Percentiles rank a stretch among this genome's conserved stretches.
Conservation (phyloP, 2,113 vertebrate genomes). For the Clinocottus analis region DNA sequence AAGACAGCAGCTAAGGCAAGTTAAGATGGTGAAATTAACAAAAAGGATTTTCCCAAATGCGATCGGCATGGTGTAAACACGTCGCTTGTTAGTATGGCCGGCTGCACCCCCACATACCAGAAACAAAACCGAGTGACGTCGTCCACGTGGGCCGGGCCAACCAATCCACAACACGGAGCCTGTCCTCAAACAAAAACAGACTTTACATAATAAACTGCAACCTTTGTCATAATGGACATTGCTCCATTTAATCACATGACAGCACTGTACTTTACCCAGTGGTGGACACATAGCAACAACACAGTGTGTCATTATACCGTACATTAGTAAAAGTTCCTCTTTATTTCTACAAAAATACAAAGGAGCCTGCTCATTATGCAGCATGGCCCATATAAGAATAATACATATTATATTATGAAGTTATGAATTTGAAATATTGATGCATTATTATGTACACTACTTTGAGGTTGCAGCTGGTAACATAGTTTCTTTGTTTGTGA, state of each 20-base stretch:
- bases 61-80: constrained; percentile 26
- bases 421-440: not conserved
- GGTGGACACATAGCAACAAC: not conserved
- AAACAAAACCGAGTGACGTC: constrained; percentile 13
- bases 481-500: not conserved
- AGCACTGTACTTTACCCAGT: not conserved
- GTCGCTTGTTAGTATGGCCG: not conserved
- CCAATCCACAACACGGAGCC: constrained; percentile 1
- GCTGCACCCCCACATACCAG: not conserved
- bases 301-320: not conserved
- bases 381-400: not conserved
- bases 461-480: not conserved
- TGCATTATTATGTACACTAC: not conserved
- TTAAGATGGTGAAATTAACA: not conserved
- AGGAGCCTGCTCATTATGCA: not conserved
- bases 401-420: not conserved
- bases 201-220: not conserved
- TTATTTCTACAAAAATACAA: not conserved
- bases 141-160: not conserved
- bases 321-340: not conserved
- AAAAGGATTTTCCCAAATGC: not conserved
- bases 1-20: not conserved
- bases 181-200: not conserved
- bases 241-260: not conserved
- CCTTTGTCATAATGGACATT: not conserved